phyloP scores from a whole-genome alignment of 2,113 vertebrate genomes.

The Archilochus colubris region DNA sequence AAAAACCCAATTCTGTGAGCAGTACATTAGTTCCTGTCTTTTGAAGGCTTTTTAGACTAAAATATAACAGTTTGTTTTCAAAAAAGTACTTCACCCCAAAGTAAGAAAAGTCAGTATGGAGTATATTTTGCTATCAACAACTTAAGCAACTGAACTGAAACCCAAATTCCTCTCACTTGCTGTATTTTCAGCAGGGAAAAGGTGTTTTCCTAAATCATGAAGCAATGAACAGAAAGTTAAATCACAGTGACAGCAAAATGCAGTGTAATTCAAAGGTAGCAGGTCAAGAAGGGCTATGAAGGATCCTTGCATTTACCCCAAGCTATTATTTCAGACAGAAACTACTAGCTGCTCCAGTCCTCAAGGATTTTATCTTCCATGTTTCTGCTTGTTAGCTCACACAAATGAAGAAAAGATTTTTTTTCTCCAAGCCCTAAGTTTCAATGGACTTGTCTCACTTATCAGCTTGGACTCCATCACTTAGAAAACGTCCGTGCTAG shows the following conservation, averaged over 20 bases:
- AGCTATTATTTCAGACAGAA: slow-evolving; percentile 45
- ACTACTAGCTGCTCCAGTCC: slow-evolving; percentile 1
- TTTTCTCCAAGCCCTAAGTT: not conserved
- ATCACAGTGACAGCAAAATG: slow-evolving; percentile 54
- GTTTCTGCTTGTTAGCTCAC: slow-evolving; percentile 44
- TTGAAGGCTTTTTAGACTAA: slow-evolving; percentile 20
- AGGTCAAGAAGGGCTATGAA: slow-evolving; percentile 44
- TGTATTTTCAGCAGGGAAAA: slow-evolving; percentile 22
- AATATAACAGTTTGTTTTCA: slow-evolving; percentile 30
- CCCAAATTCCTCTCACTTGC: not conserved
- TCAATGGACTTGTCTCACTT: not conserved
- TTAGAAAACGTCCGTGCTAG: fast-evolving
- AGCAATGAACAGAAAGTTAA: slow-evolving; percentile 24
- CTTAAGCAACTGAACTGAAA: slow-evolving; percentile 28
- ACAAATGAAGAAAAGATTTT: not conserved
- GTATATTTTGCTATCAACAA: slow-evolving; percentile 27
- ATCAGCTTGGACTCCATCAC: not conserved
- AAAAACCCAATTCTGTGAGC: not conserved
- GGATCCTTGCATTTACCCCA: not conserved
- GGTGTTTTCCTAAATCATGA: slow-evolving; percentile 45
- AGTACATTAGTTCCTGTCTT: slow-evolving; percentile 36
- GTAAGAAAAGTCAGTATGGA: not conserved
- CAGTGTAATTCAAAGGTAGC: slow-evolving; percentile 60
- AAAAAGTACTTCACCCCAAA: slow-evolving; percentile 7
- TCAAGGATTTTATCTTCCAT: slow-evolving; percentile 32